Conservation (phyloP, 2,797 vertebrate species). For the Oceanodroma leucorhoa region DNA sequence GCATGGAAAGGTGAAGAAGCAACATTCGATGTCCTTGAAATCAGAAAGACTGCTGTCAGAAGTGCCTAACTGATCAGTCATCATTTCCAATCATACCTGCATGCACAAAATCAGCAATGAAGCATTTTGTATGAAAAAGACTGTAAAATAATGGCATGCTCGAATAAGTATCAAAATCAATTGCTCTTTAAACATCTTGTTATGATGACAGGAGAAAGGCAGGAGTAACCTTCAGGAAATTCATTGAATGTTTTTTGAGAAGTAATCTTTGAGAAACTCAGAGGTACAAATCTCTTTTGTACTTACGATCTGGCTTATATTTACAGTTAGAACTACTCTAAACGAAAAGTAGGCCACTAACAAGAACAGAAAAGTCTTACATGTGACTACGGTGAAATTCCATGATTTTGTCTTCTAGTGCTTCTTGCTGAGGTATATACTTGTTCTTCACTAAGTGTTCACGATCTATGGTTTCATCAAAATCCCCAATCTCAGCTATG, state of each 20-base stretch:
- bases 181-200: slow-evolving; percentile 21
- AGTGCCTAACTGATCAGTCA: slow-evolving; percentile 6
- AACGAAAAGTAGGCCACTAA: background rate
- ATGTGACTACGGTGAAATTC: slow-evolving; percentile 92
- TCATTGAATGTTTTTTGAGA: background rate
- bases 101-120: slow-evolving; percentile 36
- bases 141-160: slow-evolving; percentile 54
- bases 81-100: slow-evolving; percentile 47
- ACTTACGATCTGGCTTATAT: background rate
- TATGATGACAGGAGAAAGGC: background rate
- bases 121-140: slow-evolving; percentile 41
- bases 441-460: slow-evolving; percentile 95
- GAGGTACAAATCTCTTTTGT: background rate
- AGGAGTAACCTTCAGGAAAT: slow-evolving; percentile 10
- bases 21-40: slow-evolving; percentile 17
- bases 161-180: slow-evolving; percentile 21
- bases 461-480: slow-evolving; percentile 91
- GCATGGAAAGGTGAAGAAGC: background rate
- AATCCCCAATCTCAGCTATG: slow-evolving; percentile 96
- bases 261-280: background rate
- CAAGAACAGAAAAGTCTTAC: slow-evolving; percentile 75
- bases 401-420: slow-evolving; percentile 93
- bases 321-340: background rate
- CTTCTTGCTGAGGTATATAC: slow-evolving; percentile 96
- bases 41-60: background rate